Conservation (phyloP, 1,140 invertebrate genomes). For the Liolophura sinensis region DNA sequence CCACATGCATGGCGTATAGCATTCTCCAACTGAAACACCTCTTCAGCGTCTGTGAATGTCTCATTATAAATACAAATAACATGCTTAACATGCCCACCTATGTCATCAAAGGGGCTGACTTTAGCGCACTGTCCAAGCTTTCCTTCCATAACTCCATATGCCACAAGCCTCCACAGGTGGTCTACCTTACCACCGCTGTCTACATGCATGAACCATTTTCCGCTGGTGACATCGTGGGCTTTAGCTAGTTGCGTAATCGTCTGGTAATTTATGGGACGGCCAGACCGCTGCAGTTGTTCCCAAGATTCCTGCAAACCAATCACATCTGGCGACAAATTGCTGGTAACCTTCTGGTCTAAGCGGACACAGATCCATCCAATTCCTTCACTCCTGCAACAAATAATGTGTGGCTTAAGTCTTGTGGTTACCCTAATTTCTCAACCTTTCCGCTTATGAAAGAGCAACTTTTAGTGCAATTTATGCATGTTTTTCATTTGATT, state of each 20-base stretch:
- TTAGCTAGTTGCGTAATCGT: conserved; percentile 21
- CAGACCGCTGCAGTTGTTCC: conserved; percentile 19
- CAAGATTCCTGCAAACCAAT: conserved; percentile 15
- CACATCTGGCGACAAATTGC: conserved; percentile 2
- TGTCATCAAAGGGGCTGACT: conserved; percentile 8
- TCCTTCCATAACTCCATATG: conserved; percentile 16
- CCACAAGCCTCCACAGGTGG: conserved; percentile 26
- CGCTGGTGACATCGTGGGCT: conserved; percentile 11
- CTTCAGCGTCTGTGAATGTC: conserved; percentile 23
- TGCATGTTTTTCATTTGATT: no score
- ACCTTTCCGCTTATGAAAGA: no score
- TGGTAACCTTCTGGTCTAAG: neutral
- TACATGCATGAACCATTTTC: conserved; percentile 29
- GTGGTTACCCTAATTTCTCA: no score
- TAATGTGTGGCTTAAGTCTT: no score
- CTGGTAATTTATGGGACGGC: conserved; percentile 15
- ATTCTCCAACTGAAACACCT: conserved; percentile 20
- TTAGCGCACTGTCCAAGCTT: conserved; percentile 8
- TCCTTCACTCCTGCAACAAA: conserved; percentile 14
- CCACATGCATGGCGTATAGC: conserved; percentile 18
- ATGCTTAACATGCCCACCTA: conserved; percentile 6
- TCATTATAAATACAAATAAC: conserved; percentile 26
- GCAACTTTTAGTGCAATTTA: no score
- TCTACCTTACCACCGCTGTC: conserved; percentile 23
- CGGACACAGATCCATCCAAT: conserved; percentile 20